Percentiles rank a stretch among this genome's conserved stretches.
Evolutionary conservation across 2,113 vertebrate genomes (phyloP).

Genomic region (Lichenostomus cassidix): DNA sequence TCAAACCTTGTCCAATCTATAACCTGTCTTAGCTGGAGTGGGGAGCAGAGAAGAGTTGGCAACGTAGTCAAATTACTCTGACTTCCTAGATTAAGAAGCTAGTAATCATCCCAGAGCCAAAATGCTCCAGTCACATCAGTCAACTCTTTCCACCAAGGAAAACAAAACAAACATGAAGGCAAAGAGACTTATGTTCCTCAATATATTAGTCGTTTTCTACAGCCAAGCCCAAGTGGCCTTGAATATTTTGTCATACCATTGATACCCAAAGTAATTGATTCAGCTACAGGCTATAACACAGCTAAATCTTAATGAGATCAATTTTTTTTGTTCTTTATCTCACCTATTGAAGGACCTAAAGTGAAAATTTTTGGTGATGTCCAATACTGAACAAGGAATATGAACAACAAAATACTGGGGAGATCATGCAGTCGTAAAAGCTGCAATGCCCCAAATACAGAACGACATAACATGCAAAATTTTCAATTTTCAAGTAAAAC

Average conservation of each 20-base stretch:
- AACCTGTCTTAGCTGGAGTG: neutral
- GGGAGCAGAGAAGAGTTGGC: neutral
- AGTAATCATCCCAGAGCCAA: neutral
- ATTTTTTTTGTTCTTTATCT: neutral
- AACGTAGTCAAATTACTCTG: neutral
- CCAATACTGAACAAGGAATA: neutral
- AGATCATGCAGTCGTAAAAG: neutral
- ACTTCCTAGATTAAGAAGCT: neutral
- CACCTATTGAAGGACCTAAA: neutral
- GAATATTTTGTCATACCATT: neutral
- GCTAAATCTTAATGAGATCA: neutral
- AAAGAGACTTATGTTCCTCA: neutral
- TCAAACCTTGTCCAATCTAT: neutral
- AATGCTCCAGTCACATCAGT: neutral
- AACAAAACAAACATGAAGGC: neutral
- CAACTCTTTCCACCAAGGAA: neutral
- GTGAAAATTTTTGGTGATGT: neutral
- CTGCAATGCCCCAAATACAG: neutral
- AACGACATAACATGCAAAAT: neutral
- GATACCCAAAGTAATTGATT: neutral
- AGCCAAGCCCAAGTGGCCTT: neutral
- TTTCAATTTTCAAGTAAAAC: neutral
- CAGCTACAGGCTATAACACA: neutral
- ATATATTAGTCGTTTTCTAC: neutral
- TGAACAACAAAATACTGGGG: neutral